Base-by-base conservation (phyloP, 2,888 invertebrate genomes). In the Eilema depressum region DNA sequence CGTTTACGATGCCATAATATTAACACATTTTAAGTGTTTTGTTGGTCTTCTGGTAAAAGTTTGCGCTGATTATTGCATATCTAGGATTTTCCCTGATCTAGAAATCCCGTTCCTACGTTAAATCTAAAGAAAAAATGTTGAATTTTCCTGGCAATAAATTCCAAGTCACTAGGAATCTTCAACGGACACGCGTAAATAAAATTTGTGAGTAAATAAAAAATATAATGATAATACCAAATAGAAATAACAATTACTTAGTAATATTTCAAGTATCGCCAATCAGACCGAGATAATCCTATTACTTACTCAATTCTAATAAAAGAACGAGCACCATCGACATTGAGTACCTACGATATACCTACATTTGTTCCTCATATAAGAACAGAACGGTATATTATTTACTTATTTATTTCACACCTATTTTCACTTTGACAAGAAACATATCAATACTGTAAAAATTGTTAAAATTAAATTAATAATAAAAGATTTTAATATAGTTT, bases 321-420 rank as follows among this genome's bases (percentile, higher is more conserved):
- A 17, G 28, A 60, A 60, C 8, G 30, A 74, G 53, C 53, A 53
- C 53, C 53, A 53, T 53, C n/a, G 53, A 53, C 53, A 53, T 53
- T n/a, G 17, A 53, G 53, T 53, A n/a, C n/a, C n/a, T n/a, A n/a
- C 53, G 53, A 53, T 53, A n/a, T 53, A 47, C 14, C 1, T 37
- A 37, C 12, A 37, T 53, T 53, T n/a, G n/a, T n/a, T 2, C 53
- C 53, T n/a, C n/a, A 53, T n/a, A 53, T 53, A n/a, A 53, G 53
- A 53, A n/a, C 20, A 47, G 20, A 53, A 10, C 10, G 1, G 10
- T n/a, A 1, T 53, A 53, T 53, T 53, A 53, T 53, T 53, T 47
- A 47, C 20, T 17, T 47, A 17, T 47, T 20, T 47, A 47, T 41
- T 41, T 10, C 33, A 37, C 1, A 41, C 17, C 0, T 47, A 47